phyloP scores from a whole-genome alignment of 2,888 invertebrate species.

The Watsonalla cultraria region DNA sequence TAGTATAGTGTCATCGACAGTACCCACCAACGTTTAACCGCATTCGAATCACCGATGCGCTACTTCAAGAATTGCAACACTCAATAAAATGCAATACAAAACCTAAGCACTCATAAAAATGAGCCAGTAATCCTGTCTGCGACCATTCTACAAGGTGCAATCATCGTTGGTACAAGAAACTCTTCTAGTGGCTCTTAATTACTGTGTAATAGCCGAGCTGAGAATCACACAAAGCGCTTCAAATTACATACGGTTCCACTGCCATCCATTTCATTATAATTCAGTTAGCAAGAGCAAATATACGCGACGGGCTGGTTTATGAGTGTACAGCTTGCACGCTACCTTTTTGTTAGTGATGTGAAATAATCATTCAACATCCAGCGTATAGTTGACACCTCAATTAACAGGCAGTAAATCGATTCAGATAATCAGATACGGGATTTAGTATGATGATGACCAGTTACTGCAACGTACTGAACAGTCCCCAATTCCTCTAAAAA shows the following conservation, averaged over 20 bases:
- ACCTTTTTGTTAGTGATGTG: slow-evolving; percentile 19
- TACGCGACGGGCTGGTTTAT: slow-evolving; percentile 36
- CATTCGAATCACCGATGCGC: no score
- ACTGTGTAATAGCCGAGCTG: slow-evolving; percentile 14
- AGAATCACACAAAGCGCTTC: slow-evolving; percentile 19
- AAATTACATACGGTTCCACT: slow-evolving; percentile 31
- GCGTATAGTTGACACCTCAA: slow-evolving; percentile 7
- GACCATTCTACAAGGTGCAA: not conserved
- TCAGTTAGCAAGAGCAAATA: slow-evolving; percentile 55
- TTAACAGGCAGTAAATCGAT: no score
- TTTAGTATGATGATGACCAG: no score
- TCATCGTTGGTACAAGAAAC: slow-evolving; percentile 2
- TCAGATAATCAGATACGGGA: no score
- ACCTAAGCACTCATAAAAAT: not conserved
- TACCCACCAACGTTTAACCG: no score
- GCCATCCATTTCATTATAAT: slow-evolving; percentile 46
- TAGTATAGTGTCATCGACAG: no score
- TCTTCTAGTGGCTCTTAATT: slow-evolving; percentile 17
- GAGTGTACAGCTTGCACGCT: slow-evolving; percentile 30
- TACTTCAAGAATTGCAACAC: no score
- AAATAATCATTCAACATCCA: not conserved
- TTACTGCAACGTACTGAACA: no score
- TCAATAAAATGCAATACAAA: not conserved
- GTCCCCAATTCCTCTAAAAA: no score
- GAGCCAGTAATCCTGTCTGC: not conserved